phyloP scores from a whole-genome alignment of 2,888 invertebrate genomes.

The Drosophila melanosoma region DNA sequence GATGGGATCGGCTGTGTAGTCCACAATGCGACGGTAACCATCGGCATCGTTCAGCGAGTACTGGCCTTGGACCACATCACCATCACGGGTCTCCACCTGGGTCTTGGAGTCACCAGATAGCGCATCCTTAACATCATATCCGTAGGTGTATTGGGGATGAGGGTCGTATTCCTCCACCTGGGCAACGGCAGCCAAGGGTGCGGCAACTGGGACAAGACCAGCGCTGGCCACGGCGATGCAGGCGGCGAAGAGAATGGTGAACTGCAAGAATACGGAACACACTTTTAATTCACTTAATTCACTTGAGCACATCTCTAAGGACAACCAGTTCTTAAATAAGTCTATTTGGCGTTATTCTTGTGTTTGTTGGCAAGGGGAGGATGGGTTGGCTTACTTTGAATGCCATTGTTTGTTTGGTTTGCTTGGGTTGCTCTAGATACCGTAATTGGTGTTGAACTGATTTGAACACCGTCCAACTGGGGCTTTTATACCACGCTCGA shows the following conservation, averaged over 20 bases:
- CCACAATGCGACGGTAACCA: constrained; percentile 84
- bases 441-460: constrained; percentile 83
- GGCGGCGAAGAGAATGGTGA: constrained; percentile 79
- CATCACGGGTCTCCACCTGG: constrained; percentile 84
- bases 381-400: constrained; percentile 82
- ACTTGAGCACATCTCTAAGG: constrained; percentile 10
- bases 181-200: constrained; percentile 78
- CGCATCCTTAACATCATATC: constrained; percentile 84
- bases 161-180: constrained; percentile 84
- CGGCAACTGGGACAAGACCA: constrained; percentile 78
- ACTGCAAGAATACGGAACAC: constrained; percentile 66
- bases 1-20: constrained; percentile 84
- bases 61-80: constrained; percentile 85
- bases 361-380: neutral
- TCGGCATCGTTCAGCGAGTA: constrained; percentile 85
- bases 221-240: constrained; percentile 81
- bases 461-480: constrained; percentile 69
- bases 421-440: constrained; percentile 82
- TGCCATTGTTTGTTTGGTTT: constrained; percentile 75
- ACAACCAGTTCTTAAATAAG: constrained; percentile 4
- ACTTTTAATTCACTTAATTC: constrained; percentile 21
- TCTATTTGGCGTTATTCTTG: constrained; percentile 6
- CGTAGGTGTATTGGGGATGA: constrained; percentile 85
- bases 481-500: constrained; percentile 78
- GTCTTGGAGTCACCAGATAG: constrained; percentile 85